Evolutionary conservation across 2,888 invertebrate genomes (phyloP), one percentile per base, ranked within the genome.

Genomic region (Lasioglossum oenotherae): DNA sequence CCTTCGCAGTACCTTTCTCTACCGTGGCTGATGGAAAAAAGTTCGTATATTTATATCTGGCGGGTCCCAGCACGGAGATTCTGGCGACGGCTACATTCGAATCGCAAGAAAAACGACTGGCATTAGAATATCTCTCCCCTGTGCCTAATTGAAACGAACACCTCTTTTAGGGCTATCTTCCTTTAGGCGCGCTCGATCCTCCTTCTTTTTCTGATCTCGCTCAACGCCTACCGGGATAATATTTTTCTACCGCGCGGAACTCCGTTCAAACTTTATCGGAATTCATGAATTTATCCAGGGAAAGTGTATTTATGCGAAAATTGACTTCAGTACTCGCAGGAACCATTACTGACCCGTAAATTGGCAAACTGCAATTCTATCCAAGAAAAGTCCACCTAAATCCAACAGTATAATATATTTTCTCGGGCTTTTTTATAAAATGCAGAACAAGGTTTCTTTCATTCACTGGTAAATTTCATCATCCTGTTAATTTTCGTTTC

Each of bases 1-100:
- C 87, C 86, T 86, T 82, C 81, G 82, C 83, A 77, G 49, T 64
- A 78, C 69, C 74, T 87, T 75, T 44, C 49, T 82, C 81, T 78
- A n/a, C 71, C 27, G 46, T 41, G 79, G 53, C 31, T 67, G 81
- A 38, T 82, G 41, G 41, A 87, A 84, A 81, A 69, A 74, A 49
- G 49, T 80, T 60, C 57, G 46, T 83, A 80, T 79, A 80, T 89
- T 89, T 81, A 80, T 85, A 79, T 81, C 67, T 74, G 27, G 67
- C 19, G 14, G 75, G 46, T 71, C 57, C 72, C 60, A n/a, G 27
- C 35, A 64, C 57, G 69, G 41, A 79, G 49, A 69, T 81, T 84
- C 35, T 27, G 64, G 23, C 19, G 74, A 79, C 73, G n/a, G 64
- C 14, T 60, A 78, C 67, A 75, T 81, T 78, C 72, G 78, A 74